A percentile compares a stretch with the other conserved stretches of the same genome.
These are phyloP conservation scores for Enteromius trimaculatus DNA, from an alignment of 2,797 vertebrate species.

Conservation along the genomic window DNA sequence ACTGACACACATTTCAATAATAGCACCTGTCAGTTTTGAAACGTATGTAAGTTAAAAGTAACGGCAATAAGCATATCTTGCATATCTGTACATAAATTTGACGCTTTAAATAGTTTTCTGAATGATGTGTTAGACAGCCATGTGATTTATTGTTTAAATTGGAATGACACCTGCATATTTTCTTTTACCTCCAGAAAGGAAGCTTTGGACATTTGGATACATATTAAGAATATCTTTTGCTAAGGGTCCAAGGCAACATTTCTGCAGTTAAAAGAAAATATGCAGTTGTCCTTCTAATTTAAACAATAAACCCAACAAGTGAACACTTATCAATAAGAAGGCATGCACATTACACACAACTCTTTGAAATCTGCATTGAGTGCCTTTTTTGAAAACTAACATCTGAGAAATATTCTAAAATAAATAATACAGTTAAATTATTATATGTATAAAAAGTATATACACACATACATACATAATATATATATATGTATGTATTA, in stretches of 20 bases:
- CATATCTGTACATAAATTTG: neutral
- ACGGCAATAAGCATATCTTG: neutral
- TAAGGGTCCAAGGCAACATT: neutral
- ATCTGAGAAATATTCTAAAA: neutral
- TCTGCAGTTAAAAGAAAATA: neutral
- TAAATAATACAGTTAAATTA: neutral
- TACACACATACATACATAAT: neutral
- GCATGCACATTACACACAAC: neutral
- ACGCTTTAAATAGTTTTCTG: neutral
- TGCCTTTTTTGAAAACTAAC: neutral
- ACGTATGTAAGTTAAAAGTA: neutral
- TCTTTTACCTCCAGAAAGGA: conserved; percentile 2
- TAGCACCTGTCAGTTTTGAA: neutral
- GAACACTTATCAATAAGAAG: neutral
- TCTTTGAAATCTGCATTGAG: neutral
- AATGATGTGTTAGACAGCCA: neutral
- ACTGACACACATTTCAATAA: neutral
- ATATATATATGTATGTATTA: neutral
- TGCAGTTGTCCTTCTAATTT: neutral
- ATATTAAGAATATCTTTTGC: too few relatives aligned
- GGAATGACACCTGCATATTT: neutral
- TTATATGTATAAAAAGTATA: neutral
- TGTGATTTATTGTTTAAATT: neutral
- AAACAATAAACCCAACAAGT: conserved; percentile 2
- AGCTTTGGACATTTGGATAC: neutral